These are phyloP conservation scores for Hippocampus barbouri DNA, from an alignment of 2,113 vertebrate genomes.

Conservation along the genomic window DNA sequence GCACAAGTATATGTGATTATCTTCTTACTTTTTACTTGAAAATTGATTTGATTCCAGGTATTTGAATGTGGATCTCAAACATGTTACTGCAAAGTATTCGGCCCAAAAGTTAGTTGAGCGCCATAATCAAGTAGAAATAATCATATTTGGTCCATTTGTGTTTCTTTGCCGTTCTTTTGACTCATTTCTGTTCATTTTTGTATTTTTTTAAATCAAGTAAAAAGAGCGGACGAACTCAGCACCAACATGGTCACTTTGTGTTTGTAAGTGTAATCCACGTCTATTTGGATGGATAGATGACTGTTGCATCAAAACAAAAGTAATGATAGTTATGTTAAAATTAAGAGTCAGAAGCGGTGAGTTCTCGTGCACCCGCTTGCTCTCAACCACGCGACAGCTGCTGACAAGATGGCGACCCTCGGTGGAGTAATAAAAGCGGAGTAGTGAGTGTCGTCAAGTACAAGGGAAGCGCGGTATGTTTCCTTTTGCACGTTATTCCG, in stretches of 20 bases:
- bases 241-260: not conserved
- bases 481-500: no score
- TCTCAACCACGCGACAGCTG: slow-evolving; percentile 6
- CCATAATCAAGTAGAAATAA: no score
- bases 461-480: not conserved
- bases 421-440: not conserved
- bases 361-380: not conserved
- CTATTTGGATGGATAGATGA: not conserved
- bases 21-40: no score
- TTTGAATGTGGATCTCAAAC: no score
- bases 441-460: not conserved
- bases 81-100: no score
- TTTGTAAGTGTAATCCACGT: not conserved
- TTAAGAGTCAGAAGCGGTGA: not conserved
- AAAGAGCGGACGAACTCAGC: not conserved
- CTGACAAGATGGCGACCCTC: slow-evolving; percentile 11
- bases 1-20: no score
- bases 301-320: not conserved
- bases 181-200: not conserved
- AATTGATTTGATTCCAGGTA: no score
- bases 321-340: not conserved
- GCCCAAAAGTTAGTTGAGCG: no score
- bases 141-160: no score
- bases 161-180: not conserved
- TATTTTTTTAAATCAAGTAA: not conserved